Evolutionary conservation across 2,797 vertebrate genomes (phyloP).

Genomic region (Thripadectes ignobilis): DNA sequence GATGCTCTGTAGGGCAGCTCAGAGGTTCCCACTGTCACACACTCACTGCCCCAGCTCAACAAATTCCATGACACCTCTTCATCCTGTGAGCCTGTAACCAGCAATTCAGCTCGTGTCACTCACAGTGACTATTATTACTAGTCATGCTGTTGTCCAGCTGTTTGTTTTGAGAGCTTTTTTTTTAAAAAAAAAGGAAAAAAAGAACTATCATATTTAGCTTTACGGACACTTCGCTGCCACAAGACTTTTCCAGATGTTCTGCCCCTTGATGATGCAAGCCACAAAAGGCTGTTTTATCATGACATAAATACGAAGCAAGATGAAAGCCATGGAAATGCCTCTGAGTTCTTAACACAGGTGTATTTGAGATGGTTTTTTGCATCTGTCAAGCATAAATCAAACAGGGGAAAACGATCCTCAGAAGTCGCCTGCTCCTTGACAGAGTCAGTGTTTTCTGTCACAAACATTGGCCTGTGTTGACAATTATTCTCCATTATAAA

Average conservation of each 20-base stretch:
- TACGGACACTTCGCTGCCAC: background rate
- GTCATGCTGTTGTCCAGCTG: background rate
- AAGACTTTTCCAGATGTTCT: slow-evolving; percentile 23
- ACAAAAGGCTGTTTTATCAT: slow-evolving; percentile 3
- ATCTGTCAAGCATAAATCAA: slow-evolving; percentile 49
- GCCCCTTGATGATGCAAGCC: background rate
- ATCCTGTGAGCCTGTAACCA: background rate
- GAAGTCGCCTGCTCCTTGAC: background rate
- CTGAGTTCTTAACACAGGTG: background rate
- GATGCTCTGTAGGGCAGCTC: background rate
- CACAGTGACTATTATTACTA: background rate
- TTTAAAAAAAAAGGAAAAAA: background rate
- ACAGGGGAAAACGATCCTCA: background rate
- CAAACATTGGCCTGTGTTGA: background rate
- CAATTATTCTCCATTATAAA: background rate
- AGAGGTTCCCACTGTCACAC: background rate
- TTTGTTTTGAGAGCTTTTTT: background rate
- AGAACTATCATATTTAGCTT: background rate
- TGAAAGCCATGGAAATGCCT: slow-evolving; percentile 54
- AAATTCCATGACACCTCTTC: background rate
- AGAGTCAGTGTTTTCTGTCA: background rate
- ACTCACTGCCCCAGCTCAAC: background rate
- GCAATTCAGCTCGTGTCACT: background rate
- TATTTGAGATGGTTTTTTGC: background rate
- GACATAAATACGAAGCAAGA: slow-evolving; percentile 41